phyloP scores from a whole-genome alignment of 2,888 invertebrate genomes.

The Lymantria monacha region DNA sequence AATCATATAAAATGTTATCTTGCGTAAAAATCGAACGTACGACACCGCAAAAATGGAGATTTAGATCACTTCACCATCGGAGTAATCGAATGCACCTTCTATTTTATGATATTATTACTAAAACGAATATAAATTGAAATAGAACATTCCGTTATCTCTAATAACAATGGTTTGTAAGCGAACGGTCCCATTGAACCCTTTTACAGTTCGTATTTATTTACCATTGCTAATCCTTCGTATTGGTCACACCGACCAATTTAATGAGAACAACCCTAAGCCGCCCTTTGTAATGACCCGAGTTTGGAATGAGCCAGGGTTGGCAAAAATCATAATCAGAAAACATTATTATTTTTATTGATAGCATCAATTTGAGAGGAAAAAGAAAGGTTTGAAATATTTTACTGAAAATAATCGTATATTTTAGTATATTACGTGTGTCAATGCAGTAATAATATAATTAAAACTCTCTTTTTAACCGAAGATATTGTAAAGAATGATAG shows the following conservation, averaged over 20 bases:
- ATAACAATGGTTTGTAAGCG: slow-evolving; percentile 28
- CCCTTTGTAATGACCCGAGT: slow-evolving; percentile 51
- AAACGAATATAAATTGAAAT: slow-evolving; percentile 10
- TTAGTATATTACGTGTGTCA: too few relatives aligned
- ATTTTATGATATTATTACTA: too few relatives aligned
- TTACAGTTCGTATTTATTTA: slow-evolving; percentile 36
- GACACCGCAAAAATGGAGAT: too few relatives aligned
- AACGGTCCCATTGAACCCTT: slow-evolving; percentile 28
- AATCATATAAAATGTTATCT: too few relatives aligned
- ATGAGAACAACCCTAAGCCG: slow-evolving; percentile 53
- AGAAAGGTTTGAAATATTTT: neutral
- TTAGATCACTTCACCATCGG: too few relatives aligned
- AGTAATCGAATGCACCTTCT: too few relatives aligned
- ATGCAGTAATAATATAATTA: too few relatives aligned
- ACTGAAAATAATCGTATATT: too few relatives aligned
- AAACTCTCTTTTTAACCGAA: too few relatives aligned
- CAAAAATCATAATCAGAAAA: neutral
- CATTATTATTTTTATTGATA: neutral
- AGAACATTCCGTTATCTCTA: slow-evolving; percentile 23
- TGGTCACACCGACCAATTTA: slow-evolving; percentile 48
- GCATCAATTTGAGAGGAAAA: too few relatives aligned
- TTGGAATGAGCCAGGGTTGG: slow-evolving; percentile 15
- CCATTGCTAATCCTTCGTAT: slow-evolving; percentile 42
- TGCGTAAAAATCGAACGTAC: too few relatives aligned
- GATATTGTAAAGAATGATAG: too few relatives aligned